These are phyloP conservation scores for Hypotaenidia okinawae DNA, from an alignment of 2,797 vertebrate genomes.

Conservation along the genomic window DNA sequence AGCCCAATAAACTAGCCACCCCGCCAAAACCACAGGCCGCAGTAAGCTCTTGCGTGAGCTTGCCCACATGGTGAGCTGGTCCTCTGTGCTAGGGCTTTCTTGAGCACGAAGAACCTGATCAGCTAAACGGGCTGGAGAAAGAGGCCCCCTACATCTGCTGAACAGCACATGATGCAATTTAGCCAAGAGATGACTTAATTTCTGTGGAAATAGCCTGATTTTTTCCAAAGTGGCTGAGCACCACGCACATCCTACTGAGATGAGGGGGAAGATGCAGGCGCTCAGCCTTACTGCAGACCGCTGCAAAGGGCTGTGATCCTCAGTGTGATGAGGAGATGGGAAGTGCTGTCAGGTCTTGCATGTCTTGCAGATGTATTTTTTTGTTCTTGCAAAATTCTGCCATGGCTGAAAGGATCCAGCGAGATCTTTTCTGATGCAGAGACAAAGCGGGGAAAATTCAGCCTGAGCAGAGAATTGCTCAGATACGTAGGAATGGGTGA, in stretches of 20 bases:
- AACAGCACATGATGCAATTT: slow-evolving; percentile 21
- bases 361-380: background rate
- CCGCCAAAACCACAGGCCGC: background rate
- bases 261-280: background rate
- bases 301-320: accelerated
- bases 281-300: background rate
- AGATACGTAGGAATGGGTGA: background rate
- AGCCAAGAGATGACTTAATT: slow-evolving; percentile 41
- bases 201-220: background rate
- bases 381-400: background rate
- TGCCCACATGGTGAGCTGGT: background rate
- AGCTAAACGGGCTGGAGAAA: background rate
- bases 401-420: background rate
- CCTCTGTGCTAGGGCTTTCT: slow-evolving; percentile 6
- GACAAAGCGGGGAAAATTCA: background rate
- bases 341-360: background rate
- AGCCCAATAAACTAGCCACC: background rate
- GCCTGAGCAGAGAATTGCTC: background rate
- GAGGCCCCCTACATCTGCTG: slow-evolving; percentile 53
- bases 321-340: background rate
- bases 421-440: background rate
- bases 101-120: background rate
- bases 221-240: slow-evolving; percentile 23
- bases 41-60: slow-evolving; percentile 4
- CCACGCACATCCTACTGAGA: background rate